Evolutionary conservation across 2,113 vertebrate species (phyloP), one percentile per base, ranked within the genome.

Genomic region (Tiliqua scincoides): DNA sequence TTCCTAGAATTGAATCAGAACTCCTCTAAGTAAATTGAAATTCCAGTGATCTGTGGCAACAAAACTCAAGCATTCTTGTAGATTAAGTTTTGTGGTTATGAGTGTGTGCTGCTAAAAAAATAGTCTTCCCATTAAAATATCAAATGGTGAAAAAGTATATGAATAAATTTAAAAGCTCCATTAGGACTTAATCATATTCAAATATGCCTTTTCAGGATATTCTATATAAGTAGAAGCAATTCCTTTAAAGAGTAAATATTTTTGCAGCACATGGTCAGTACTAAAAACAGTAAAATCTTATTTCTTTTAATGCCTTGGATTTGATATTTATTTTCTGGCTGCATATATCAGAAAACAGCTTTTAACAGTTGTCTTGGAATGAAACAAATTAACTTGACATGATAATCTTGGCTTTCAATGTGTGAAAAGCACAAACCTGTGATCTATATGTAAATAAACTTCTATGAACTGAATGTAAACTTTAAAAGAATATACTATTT

Each of bases 381-480:
- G 48, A 92, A 94, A 87, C 40, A 80, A 93, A 89, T 25, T 72
- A 92, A 85, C 84, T 80, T 86, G 65, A 18, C 68, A 81, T 40
- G 23, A 65, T 81, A 63, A 0, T 27, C 52, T 48, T 48, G 73
- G 91, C 94, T 93, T 96, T 93, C 86, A 65, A 87, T 91, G 83
- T 94, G 84, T 93, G 89, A 88, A 90, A 96, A 96, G 95, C 96
- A 97, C 95, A 96, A 95, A 86, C 87, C 79, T 89, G 83, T 85
- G 82, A 93, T 79, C 90, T 95, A 23, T 90, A 79, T 96, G 93
- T 94, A 95, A 94, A 95, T 89, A 96, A 95, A 94, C 85, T 86
- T 87, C 74, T 95, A 89, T 83, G 74, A 94, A 88, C 95, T 95
- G 92, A 96, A 96, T 96, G 95, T 96, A 94, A 96, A 95, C 85